A percentile compares a stretch with the other conserved stretches of the same genome.
These are phyloP conservation scores for Haplochromis vanheusdeni DNA, from an alignment of 2,113 vertebrate species.

Conservation along the genomic window DNA sequence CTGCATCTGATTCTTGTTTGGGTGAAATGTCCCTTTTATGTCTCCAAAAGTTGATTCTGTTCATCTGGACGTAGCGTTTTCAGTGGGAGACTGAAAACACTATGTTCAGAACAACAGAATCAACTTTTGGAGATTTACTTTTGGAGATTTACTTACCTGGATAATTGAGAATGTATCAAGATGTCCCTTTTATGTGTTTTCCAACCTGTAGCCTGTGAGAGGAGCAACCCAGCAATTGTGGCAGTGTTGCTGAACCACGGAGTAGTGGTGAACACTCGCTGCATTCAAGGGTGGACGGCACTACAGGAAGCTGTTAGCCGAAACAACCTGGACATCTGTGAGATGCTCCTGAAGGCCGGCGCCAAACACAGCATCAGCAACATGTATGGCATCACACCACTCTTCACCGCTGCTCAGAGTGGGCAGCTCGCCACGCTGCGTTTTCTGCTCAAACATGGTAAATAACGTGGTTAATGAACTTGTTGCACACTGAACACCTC, in stretches of 20 bases:
- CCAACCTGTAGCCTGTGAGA: constrained; percentile 80
- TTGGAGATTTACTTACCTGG: not conserved
- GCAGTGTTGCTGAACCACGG: constrained; percentile 73
- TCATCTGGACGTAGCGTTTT: not conserved
- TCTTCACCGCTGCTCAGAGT: constrained; percentile 88
- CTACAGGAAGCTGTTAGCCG: constrained; percentile 82
- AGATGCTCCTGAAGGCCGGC: constrained; percentile 82
- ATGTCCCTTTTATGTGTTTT: not conserved
- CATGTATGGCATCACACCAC: constrained; percentile 80
- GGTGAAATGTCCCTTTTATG: not conserved
- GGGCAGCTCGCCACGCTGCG: constrained; percentile 78
- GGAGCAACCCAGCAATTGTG: constrained; percentile 70
- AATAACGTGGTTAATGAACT: not conserved
- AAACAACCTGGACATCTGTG: constrained; percentile 82
- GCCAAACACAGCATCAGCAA: constrained; percentile 82
- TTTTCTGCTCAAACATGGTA: constrained; percentile 77
- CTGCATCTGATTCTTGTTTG: not conserved
- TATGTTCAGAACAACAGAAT: not conserved
- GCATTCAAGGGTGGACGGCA: constrained; percentile 82
- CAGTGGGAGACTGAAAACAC: not conserved
- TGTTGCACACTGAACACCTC: not conserved
- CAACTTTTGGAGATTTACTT: not conserved
- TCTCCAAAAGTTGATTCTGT: not conserved
- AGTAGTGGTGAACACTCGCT: constrained; percentile 74
- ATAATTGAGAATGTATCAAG: not conserved